These are phyloP conservation scores for Syrphus vitripennis DNA, from an alignment of 2,888 invertebrate genomes.

Conservation along the genomic window DNA sequence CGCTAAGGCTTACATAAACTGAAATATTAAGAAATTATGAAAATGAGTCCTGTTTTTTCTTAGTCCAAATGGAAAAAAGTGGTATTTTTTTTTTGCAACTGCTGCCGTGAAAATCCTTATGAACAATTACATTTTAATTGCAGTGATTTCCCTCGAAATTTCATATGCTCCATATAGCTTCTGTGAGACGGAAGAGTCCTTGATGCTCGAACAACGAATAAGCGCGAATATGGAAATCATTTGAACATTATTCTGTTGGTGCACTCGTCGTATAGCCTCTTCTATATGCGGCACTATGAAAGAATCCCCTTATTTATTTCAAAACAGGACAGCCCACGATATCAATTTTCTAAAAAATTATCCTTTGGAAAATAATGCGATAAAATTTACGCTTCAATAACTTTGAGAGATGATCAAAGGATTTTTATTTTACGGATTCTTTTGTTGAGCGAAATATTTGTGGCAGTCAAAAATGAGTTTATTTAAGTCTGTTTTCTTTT, in stretches of 20 bases:
- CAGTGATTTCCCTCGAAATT: conserved; percentile 78
- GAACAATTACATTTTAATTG: conserved; percentile 80
- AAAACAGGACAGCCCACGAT: conserved; percentile 52
- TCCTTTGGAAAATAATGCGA: conserved; percentile 65
- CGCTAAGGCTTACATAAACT: conserved; percentile 74
- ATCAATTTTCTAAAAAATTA: conserved; percentile 69
- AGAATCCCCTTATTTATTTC: conserved; percentile 13
- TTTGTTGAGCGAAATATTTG: conserved; percentile 33
- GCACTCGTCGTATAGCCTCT: conserved; percentile 32
- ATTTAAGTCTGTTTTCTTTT: conserved; percentile 30
- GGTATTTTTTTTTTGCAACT: conserved; percentile 21
- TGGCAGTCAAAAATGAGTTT: conserved; percentile 17
- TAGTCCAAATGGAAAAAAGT: conserved; percentile 57
- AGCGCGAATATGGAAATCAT: conserved; percentile 53
- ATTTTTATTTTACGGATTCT: conserved; percentile 33
- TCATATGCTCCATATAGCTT: conserved; percentile 60
- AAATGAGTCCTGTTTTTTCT: conserved; percentile 77
- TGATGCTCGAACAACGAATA: conserved; percentile 30
- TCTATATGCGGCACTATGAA: not conserved
- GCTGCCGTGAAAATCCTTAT: conserved; percentile 59
- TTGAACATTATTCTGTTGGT: conserved; percentile 57
- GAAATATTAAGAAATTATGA: conserved; percentile 81
- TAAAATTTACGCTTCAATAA: conserved; percentile 65
- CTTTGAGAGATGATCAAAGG: conserved; percentile 60
- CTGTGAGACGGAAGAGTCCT: conserved; percentile 37